Evolutionary conservation across 2,888 invertebrate genomes (phyloP).

Genomic region (Caenorhabditis sinica): DNA sequence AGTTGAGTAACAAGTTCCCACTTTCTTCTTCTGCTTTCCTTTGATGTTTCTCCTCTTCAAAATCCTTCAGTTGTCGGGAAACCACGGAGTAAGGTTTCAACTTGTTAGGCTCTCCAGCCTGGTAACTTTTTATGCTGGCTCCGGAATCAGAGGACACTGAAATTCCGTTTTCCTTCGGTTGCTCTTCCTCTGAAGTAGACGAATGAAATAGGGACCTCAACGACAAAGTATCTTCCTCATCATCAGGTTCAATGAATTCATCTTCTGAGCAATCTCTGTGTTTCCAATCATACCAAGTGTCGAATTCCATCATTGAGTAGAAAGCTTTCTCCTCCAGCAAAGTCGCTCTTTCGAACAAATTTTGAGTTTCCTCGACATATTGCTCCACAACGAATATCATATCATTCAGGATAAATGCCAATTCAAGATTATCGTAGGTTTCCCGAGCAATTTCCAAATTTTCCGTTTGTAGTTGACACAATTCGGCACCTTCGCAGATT

Average conservation of each 20-base stretch:
- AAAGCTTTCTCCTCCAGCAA: neutral
- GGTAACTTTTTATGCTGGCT: neutral
- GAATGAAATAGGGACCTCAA: too few relatives aligned
- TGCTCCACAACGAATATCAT: slow-evolving; percentile 14
- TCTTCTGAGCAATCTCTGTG: neutral
- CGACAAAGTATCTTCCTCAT: neutral
- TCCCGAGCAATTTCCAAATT: slow-evolving; percentile 10
- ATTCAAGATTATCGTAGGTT: slow-evolving; percentile 18
- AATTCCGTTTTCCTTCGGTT: too few relatives aligned
- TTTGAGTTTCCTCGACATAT: slow-evolving; percentile 43
- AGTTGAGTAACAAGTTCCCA: neutral
- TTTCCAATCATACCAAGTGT: slow-evolving; percentile 22
- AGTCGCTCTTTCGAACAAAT: neutral
- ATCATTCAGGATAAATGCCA: slow-evolving; percentile 32
- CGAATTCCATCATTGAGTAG: slow-evolving; percentile 10
- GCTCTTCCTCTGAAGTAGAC: too few relatives aligned
- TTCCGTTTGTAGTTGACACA: neutral
- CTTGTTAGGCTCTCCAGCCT: neutral
- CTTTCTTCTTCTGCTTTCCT: slow-evolving; percentile 8
- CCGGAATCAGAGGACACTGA: neutral
- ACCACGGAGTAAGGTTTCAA: slow-evolving; percentile 17
- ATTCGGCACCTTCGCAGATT: neutral
- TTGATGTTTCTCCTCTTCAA: neutral
- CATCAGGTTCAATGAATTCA: neutral
- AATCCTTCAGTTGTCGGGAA: neutral